A percentile compares a stretch with the other conserved stretches of the same genome.
phyloP scores from a whole-genome alignment of 2,797 vertebrate species.

The Lophotriccus pileatus region DNA sequence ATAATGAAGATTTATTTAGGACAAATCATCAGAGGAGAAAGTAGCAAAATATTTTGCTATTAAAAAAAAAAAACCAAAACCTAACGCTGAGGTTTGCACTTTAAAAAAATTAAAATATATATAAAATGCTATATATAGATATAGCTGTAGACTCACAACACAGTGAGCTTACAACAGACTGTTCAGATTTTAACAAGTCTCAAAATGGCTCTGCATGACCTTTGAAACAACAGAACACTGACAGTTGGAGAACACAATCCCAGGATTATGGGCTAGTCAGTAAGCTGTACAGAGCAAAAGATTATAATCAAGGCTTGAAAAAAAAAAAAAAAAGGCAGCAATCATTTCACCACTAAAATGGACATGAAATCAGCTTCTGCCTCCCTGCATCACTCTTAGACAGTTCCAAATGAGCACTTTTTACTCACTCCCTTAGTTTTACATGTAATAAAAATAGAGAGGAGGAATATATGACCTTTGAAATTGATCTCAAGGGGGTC shows the following conservation, averaged over 20 bases:
- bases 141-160: neutral
- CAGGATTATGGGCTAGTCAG: neutral
- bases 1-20: neutral
- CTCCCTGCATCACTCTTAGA: neutral
- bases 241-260: neutral
- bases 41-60: neutral
- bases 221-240: neutral
- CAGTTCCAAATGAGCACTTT: conserved; percentile 16
- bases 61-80: neutral
- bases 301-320: neutral
- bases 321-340: neutral
- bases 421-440: conserved; percentile 14
- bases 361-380: neutral
- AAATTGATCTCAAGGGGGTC: neutral
- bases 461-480: conserved; percentile 12
- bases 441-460: neutral
- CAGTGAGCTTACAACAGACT: neutral
- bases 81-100: neutral
- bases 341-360: neutral
- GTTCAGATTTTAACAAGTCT: neutral
- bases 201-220: neutral
- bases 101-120: neutral
- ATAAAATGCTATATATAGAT: neutral
- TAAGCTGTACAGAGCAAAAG: neutral
- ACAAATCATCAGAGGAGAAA: neutral